These are phyloP conservation scores for Colletes collaris DNA, from an alignment of 2,888 invertebrate species.

Conservation along the genomic window DNA sequence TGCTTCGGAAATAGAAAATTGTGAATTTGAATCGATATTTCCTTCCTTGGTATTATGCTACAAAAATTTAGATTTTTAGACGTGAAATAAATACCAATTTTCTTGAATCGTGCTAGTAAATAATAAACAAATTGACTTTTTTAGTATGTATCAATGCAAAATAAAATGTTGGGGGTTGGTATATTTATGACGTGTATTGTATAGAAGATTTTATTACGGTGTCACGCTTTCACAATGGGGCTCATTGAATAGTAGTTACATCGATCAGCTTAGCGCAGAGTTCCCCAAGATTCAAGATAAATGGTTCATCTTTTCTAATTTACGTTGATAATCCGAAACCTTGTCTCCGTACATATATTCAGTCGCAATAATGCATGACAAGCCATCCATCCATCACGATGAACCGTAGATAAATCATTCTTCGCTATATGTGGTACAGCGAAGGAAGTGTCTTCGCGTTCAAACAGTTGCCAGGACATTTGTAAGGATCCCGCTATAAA, in stretches of 20 bases:
- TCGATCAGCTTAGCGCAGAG: not conserved
- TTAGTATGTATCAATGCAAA: no score
- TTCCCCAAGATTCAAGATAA: constrained; percentile 4
- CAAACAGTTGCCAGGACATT: constrained; percentile 34
- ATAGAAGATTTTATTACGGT: no score
- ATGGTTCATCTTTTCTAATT: constrained; percentile 44
- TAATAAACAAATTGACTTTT: no score
- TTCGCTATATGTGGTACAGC: not conserved
- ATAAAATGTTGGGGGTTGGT: no score
- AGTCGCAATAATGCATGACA: constrained; percentile 49
- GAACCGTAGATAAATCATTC: constrained; percentile 49
- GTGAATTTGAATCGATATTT: not conserved
- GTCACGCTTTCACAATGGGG: no score
- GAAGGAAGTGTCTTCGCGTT: constrained; percentile 5
- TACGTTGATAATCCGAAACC: constrained; percentile 17
- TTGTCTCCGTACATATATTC: constrained; percentile 4
- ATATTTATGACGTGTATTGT: no score
- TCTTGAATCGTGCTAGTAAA: no score
- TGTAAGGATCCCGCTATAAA: constrained; percentile 16
- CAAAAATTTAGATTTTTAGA: no score
- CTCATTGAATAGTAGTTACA: not conserved
- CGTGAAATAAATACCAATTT: no score
- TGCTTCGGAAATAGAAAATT: not conserved
- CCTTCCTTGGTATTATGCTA: no score
- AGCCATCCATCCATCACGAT: constrained; percentile 47